Percentiles rank a stretch among this genome's conserved stretches.
Evolutionary conservation across 2,113 vertebrate species (phyloP).

Genomic region (Agapornis roseicollis): DNA sequence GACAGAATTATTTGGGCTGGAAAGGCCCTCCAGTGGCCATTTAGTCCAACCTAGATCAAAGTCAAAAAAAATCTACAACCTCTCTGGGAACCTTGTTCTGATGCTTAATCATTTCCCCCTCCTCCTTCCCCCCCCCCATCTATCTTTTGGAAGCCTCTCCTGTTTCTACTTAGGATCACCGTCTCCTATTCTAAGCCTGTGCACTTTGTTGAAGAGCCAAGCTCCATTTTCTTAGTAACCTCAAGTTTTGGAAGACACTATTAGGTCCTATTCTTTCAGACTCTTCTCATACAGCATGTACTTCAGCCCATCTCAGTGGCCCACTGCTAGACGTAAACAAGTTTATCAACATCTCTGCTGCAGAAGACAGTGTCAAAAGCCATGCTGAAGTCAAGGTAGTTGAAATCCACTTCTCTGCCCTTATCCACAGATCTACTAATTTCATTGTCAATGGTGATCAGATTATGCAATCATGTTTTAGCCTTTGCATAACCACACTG

Average conservation of each 20-base stretch:
- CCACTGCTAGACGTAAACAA: neutral
- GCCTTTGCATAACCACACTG: neutral
- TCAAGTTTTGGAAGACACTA: neutral
- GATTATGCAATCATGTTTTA: neutral
- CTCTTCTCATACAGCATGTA: neutral
- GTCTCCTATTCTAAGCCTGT: neutral
- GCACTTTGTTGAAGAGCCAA: neutral
- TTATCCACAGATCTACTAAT: neutral
- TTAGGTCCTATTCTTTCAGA: neutral
- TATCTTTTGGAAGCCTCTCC: neutral
- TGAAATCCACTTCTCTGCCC: neutral
- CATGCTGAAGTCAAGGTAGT: neutral
- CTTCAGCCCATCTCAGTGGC: neutral
- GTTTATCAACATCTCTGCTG: neutral
- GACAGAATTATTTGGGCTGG: neutral
- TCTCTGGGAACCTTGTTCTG: neutral
- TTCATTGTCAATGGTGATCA: neutral
- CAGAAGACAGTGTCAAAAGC: neutral
- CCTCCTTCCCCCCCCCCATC: no score
- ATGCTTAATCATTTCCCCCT: neutral
- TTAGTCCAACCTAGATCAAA: neutral
- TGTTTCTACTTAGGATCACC: neutral
- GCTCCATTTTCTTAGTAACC: neutral
- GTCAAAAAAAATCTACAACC: neutral
- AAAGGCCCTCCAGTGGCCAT: neutral